Percentiles rank a stretch among this genome's conserved stretches.
phyloP scores from a whole-genome alignment of 2,797 vertebrate genomes.

The Emydoidea blandingii region DNA sequence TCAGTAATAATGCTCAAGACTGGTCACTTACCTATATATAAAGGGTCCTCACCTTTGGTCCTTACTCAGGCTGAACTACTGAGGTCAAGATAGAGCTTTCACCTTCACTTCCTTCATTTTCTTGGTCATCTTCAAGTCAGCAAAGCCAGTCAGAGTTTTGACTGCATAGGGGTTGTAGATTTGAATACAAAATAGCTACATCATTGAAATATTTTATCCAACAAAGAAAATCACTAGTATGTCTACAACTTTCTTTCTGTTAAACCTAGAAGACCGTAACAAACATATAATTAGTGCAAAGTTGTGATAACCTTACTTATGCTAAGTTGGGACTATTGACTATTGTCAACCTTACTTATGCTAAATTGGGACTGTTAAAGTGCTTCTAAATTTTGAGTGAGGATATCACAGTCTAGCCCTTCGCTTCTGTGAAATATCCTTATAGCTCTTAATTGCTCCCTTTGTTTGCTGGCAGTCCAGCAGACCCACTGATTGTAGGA shows the following conservation, averaged over 20 bases:
- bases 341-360: neutral
- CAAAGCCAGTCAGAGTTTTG: neutral
- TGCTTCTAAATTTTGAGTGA: neutral
- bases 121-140: neutral
- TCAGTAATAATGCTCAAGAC: neutral
- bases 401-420: neutral
- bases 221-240: neutral
- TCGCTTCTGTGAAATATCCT: neutral
- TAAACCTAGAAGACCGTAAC: neutral
- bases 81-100: neutral
- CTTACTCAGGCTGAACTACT: neutral
- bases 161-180: neutral
- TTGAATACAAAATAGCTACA: accelerated
- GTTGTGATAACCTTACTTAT: neutral
- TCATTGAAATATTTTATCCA: conserved; percentile 1
- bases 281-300: neutral
- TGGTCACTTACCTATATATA: neutral
- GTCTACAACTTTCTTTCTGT: neutral
- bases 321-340: neutral
- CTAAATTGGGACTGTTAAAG: neutral
- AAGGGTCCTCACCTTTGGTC: neutral
- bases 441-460: neutral
- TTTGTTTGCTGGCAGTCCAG: neutral
- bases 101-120: neutral
- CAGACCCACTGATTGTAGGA: neutral